These are phyloP conservation scores for Eristalis pertinax DNA, from an alignment of 2,888 invertebrate genomes.

Conservation along the genomic window DNA sequence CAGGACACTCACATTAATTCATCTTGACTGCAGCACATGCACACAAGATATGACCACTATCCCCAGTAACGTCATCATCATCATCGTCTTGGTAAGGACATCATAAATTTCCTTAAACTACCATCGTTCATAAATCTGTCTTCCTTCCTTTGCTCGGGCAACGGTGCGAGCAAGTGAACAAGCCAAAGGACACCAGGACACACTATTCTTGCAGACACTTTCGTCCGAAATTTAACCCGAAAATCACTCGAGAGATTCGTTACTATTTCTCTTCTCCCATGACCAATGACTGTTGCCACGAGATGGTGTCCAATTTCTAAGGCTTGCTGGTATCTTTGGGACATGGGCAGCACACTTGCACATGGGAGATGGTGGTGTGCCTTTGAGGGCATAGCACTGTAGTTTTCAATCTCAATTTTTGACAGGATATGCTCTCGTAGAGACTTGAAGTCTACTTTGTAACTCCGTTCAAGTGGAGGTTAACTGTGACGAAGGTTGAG, in stretches of 20 bases:
- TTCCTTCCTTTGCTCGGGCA: constrained; percentile 25
- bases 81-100: constrained; percentile 40
- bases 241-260: constrained; percentile 5
- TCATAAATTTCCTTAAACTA: constrained; percentile 61
- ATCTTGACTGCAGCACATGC: neutral
- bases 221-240: constrained; percentile 8
- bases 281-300: constrained; percentile 42
- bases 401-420: constrained; percentile 43
- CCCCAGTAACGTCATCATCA: constrained; percentile 3
- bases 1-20: constrained; percentile 6
- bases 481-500: neutral
- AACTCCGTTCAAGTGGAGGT: neutral
- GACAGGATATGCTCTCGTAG: constrained; percentile 36
- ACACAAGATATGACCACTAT: neutral
- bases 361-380: neutral
- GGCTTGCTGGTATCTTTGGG: constrained; percentile 4
- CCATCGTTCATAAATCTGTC: constrained; percentile 59
- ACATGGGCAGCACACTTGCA: neutral
- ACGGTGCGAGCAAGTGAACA: constrained; percentile 25
- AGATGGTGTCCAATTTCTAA: constrained; percentile 16
- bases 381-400: neutral
- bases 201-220: constrained; percentile 28
- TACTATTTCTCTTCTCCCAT: constrained; percentile 27
- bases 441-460: constrained; percentile 3
- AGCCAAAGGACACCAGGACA: constrained; percentile 18